Evolutionary conservation across 2,113 vertebrate species (phyloP).

Genomic region (Cebidichthys violaceus): DNA sequence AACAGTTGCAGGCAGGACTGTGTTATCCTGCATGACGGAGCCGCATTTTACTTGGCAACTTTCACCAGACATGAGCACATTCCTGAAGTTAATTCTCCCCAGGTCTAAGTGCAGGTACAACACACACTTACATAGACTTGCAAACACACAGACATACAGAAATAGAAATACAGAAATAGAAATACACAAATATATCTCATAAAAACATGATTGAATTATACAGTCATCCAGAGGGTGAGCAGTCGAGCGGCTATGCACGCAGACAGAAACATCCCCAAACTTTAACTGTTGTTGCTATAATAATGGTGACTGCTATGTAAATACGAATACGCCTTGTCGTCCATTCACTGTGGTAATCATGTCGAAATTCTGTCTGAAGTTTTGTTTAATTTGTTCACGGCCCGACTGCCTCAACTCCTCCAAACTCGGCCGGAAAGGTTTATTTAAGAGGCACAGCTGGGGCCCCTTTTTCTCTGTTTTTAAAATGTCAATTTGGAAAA

Average conservation of each 20-base stretch:
- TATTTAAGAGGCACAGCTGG: slow-evolving; percentile 62
- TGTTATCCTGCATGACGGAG: slow-evolving; percentile 28
- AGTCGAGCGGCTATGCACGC: background rate
- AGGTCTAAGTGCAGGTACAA: slow-evolving; percentile 26
- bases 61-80: slow-evolving; percentile 62
- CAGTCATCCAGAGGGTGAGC: background rate
- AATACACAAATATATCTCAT: slow-evolving; percentile 7
- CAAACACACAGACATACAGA: background rate
- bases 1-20: slow-evolving; percentile 22
- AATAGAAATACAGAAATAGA: slow-evolving; percentile 13
- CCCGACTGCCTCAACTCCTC: slow-evolving; percentile 7
- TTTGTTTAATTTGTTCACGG: slow-evolving; percentile 25
- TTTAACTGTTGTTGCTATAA: background rate
- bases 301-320: slow-evolving; percentile 5
- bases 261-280: background rate
- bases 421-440: slow-evolving; percentile 39
- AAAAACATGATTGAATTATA: background rate
- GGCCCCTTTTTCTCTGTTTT: slow-evolving; percentile 56
- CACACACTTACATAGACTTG: slow-evolving; percentile 12
- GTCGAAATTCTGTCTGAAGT: slow-evolving; percentile 13
- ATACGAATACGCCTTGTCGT: background rate
- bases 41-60: slow-evolving; percentile 59
- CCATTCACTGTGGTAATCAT: background rate
- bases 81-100: slow-evolving; percentile 54
- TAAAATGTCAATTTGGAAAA: slow-evolving; percentile 67